Evolutionary conservation across 1,140 invertebrate species (phyloP).

Genomic region (Eulimnadia texana): DNA sequence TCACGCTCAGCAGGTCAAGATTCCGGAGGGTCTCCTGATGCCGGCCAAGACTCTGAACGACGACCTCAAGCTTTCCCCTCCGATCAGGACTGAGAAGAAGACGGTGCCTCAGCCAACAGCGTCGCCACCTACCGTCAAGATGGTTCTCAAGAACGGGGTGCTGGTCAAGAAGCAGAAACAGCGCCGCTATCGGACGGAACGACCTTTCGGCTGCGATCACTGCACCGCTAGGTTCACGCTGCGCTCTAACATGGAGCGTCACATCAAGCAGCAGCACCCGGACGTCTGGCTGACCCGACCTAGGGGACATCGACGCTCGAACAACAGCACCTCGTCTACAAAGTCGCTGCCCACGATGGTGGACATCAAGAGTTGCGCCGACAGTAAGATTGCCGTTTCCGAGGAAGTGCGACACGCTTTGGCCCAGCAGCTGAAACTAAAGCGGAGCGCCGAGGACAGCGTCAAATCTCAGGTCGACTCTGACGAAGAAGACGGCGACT

Average conservation of each 20-base stretch:
- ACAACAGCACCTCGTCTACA: constrained; percentile 23
- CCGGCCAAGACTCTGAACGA: background rate
- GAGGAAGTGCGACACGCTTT: constrained; percentile 65
- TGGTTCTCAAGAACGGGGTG: constrained; percentile 78
- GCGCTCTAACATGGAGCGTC: constrained; percentile 81
- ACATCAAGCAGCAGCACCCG: constrained; percentile 85
- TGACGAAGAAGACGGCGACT: constrained; percentile 42
- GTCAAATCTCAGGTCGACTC: constrained; percentile 37
- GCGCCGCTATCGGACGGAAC: constrained; percentile 72
- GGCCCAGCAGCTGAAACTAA: constrained; percentile 53
- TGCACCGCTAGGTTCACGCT: constrained; percentile 77
- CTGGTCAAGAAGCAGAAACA: constrained; percentile 83
- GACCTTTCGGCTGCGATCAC: constrained; percentile 74
- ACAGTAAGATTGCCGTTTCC: constrained; percentile 29
- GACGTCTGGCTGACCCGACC: constrained; percentile 68
- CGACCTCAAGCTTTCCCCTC: background rate
- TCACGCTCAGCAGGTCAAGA: constrained; percentile 6
- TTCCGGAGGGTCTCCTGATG: constrained; percentile 8
- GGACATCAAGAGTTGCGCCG: constrained; percentile 9
- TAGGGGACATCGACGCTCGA: constrained; percentile 34
- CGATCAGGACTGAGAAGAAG: constrained; percentile 2
- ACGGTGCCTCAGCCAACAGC: background rate
- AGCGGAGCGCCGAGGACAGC: constrained; percentile 32
- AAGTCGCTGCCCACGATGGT: constrained; percentile 18
- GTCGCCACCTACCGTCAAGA: constrained; percentile 34